Percentiles rank a stretch among this genome's conserved stretches.
Conservation (phyloP, 2,797 vertebrate species). For the Podarcis lilfordi region DNA sequence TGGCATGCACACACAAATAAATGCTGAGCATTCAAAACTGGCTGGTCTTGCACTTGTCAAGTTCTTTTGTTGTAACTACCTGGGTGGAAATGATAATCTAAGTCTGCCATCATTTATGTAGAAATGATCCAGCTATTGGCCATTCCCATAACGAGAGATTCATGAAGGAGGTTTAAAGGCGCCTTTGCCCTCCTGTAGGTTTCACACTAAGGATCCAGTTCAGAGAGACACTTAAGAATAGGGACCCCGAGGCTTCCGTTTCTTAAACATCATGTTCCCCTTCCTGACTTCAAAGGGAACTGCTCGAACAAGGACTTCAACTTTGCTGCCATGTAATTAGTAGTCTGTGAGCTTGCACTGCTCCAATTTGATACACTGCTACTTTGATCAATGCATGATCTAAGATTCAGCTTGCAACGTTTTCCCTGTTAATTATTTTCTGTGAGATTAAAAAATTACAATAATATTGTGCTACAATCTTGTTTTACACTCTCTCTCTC, state of each 20-base stretch:
- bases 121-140: slow-evolving; percentile 35
- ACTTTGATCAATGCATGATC: slow-evolving; percentile 34
- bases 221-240: background rate
- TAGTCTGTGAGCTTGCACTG: background rate
- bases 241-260: background rate
- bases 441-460: slow-evolving; percentile 10
- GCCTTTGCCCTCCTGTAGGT: background rate
- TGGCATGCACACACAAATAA: slow-evolving; percentile 1
- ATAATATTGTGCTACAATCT: slow-evolving; percentile 12
- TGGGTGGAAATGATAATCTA: slow-evolving; percentile 30
- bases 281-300: slow-evolving; percentile 29
- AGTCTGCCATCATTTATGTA: slow-evolving; percentile 14
- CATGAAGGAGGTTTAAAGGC: slow-evolving; percentile 7
- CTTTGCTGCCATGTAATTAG: background rate
- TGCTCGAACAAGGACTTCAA: slow-evolving; percentile 10
- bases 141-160: background rate
- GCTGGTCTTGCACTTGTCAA: slow-evolving; percentile 10
- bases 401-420: slow-evolving; percentile 21
- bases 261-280: background rate
- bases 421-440: slow-evolving; percentile 13
- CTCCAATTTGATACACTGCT: slow-evolving; percentile 3
- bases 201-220: background rate
- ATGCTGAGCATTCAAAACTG: slow-evolving; percentile 43
- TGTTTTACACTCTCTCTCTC: background rate
- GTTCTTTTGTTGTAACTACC: background rate